A percentile compares a stretch with the other conserved stretches of the same genome.
Evolutionary conservation across 2,888 invertebrate species (phyloP).

Genomic region (Caradrina kadenii): DNA sequence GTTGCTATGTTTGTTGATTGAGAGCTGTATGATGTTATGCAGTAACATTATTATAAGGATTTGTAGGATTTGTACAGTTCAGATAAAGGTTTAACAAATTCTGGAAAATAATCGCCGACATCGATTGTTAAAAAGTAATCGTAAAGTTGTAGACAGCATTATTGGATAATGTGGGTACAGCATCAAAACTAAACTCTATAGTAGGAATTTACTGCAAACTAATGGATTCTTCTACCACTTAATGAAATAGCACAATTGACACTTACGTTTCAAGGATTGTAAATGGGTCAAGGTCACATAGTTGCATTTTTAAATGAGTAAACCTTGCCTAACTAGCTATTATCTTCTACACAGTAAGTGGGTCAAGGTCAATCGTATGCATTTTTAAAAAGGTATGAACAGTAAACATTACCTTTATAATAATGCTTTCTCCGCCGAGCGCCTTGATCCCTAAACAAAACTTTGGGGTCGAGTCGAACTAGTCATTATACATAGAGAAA

Average conservation of each 20-base stretch:
- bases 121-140: not conserved
- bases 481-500: constrained; percentile 1
- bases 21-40: constrained; percentile 1
- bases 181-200: not conserved
- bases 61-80: constrained; percentile 13
- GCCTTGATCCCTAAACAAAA: not conserved
- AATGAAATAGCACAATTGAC: not conserved
- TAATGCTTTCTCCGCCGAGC: constrained; percentile 5
- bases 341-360: constrained; percentile 22
- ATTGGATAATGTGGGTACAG: no score
- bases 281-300: constrained; percentile 7
- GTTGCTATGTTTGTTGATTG: constrained; percentile 21
- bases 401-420: constrained; percentile 15
- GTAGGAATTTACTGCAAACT: not conserved
- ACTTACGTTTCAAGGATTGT: not conserved
- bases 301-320: constrained; percentile 5
- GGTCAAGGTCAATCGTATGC: constrained; percentile 49
- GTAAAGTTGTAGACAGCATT: not conserved
- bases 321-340: not conserved
- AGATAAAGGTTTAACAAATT: not conserved
- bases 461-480: constrained; percentile 17
- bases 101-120: not conserved
- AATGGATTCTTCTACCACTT: not conserved
- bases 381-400: constrained; percentile 38
- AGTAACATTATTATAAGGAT: constrained; percentile 5